Evolutionary conservation across 2,113 vertebrate genomes (phyloP).

Genomic region (Nyctereutes procyonoides): DNA sequence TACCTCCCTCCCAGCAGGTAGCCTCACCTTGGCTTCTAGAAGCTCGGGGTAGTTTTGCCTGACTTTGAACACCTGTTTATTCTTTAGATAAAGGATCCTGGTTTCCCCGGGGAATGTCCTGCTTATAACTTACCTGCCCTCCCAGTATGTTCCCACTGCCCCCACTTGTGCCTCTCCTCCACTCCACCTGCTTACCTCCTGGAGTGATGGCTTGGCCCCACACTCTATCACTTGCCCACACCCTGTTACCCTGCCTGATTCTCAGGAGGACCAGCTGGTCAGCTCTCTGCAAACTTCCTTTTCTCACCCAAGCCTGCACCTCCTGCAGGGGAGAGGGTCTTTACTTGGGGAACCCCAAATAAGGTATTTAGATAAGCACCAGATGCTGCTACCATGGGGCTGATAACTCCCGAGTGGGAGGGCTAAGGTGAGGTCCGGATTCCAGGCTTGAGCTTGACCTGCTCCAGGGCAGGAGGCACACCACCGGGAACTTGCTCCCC

Average conservation of each 20-base stretch:
- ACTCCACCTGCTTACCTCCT: not conserved
- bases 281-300: not conserved
- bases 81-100: not conserved
- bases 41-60: not conserved
- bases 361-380: not conserved
- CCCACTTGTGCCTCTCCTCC: not conserved
- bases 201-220: fast-evolving
- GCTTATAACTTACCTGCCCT: not conserved
- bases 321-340: not conserved
- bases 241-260: not conserved
- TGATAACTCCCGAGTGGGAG: not conserved
- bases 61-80: not conserved
- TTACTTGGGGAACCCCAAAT: not conserved
- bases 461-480: not conserved
- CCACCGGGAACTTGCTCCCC: not conserved
- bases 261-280: not conserved
- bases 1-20: not conserved
- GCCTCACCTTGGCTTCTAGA: not conserved
- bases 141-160: no score
- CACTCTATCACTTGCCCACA: not conserved
- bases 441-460: not conserved
- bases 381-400: not conserved
- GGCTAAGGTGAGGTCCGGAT: not conserved
- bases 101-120: not conserved
- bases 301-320: not conserved